These are phyloP conservation scores for Chunga burmeisteri DNA, from an alignment of 2,113 vertebrate species.

Conservation along the genomic window DNA sequence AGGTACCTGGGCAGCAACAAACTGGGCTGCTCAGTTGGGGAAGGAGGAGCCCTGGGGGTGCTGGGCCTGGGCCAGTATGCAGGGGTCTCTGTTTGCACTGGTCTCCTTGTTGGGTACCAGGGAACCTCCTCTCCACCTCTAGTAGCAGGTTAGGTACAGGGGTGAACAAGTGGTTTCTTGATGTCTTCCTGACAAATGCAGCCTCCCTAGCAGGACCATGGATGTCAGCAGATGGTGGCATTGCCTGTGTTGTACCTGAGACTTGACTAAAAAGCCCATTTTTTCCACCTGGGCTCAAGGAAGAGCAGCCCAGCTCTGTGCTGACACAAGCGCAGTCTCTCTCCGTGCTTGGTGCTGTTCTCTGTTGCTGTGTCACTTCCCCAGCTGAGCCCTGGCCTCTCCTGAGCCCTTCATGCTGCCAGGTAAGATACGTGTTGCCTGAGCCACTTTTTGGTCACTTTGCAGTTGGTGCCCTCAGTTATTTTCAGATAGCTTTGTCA, in stretches of 20 bases:
- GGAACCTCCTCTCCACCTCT: not conserved
- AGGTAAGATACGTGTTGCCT: accelerated
- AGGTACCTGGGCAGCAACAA: not conserved
- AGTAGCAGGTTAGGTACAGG: not conserved
- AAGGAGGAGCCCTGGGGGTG: no score
- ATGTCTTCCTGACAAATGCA: accelerated
- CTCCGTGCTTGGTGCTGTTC: not conserved
- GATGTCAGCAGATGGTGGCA: not conserved
- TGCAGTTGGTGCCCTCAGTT: not conserved
- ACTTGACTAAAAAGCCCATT: not conserved
- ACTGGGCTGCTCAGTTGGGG: no score
- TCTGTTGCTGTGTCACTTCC: accelerated
- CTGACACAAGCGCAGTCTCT: not conserved
- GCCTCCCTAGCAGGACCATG: not conserved
- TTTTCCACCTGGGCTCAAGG: not conserved
- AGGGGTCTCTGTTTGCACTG: no score
- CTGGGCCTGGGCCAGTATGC: accelerated
- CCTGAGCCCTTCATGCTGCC: accelerated
- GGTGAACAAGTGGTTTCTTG: accelerated
- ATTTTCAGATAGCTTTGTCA: not conserved
- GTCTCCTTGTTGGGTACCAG: not conserved
- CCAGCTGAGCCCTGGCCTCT: not conserved
- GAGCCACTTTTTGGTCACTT: not conserved
- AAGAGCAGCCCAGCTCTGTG: not conserved
- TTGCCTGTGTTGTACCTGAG: not conserved